These are phyloP conservation scores for Drosophila pseudotalamancana DNA, from an alignment of 2,888 invertebrate genomes.

Conservation along the genomic window DNA sequence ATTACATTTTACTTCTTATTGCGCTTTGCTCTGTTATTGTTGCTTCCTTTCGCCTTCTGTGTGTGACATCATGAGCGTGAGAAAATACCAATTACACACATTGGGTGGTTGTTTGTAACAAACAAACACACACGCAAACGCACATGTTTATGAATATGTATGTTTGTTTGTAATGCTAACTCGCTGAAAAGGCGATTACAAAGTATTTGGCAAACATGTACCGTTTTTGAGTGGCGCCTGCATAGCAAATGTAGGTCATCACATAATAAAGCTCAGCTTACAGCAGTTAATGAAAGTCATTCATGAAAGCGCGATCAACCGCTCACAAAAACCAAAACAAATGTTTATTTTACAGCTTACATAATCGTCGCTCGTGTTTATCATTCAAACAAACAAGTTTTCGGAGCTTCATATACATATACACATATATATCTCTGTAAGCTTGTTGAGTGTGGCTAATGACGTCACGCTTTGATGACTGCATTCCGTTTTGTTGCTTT, in stretches of 20 bases:
- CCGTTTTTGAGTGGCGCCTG: slow-evolving; percentile 9
- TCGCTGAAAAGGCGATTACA: slow-evolving; percentile 34
- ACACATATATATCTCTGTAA: slow-evolving; percentile 22
- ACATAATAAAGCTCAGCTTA: slow-evolving; percentile 58
- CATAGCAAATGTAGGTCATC: slow-evolving; percentile 61
- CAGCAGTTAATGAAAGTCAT: slow-evolving; percentile 66
- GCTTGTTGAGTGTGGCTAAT: slow-evolving; percentile 42
- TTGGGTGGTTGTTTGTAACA: slow-evolving; percentile 20
- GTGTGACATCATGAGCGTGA: slow-evolving; percentile 73
- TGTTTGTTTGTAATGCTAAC: slow-evolving; percentile 7
- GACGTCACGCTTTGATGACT: slow-evolving; percentile 70
- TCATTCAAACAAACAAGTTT: slow-evolving; percentile 61
- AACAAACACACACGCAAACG: neutral
- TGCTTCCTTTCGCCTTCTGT: slow-evolving; percentile 35
- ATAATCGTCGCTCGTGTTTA: slow-evolving; percentile 54
- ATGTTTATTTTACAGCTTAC: slow-evolving; percentile 61
- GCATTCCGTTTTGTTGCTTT: slow-evolving; percentile 43
- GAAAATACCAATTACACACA: slow-evolving; percentile 62
- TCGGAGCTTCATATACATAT: too few species aligned
- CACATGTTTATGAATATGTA: neutral
- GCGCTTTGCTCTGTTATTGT: slow-evolving; percentile 37
- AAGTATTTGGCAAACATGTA: slow-evolving; percentile 26
- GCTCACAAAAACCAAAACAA: slow-evolving; percentile 51
- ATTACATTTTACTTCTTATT: slow-evolving; percentile 47
- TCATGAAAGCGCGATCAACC: slow-evolving; percentile 59